Base-by-base conservation (phyloP, 2,888 invertebrate genomes). In the Caenorhabditis panamensis region DNA sequence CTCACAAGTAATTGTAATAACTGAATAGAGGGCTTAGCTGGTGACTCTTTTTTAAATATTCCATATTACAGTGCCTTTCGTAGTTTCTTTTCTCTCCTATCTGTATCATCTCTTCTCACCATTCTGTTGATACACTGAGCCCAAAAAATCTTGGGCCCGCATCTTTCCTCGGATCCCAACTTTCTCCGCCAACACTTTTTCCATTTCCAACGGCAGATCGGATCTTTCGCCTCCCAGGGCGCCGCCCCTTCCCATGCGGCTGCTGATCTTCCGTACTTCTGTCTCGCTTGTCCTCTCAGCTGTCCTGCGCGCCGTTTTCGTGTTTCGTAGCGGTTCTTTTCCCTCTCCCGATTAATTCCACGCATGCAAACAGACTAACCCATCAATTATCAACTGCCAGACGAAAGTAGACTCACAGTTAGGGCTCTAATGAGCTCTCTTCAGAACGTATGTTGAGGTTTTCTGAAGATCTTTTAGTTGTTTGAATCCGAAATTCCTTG, bases 241-340 rank as follows among this genome's bases (percentile, higher is more conserved):
- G 16, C 31, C 56, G 31, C 41, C 62, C 54, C 51, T n/a, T 26
- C 49, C 67, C 47, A 28, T 41, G 41, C 61, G 16, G 18, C 41
- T 20, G 56, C 63, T 72, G 63, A 72, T 72, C 72, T 72, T 63
- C 63, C 63, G 72, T 22, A 54, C 62, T 63, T 63, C 22, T 37
- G 44, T 54, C 53, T 53, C 24, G 54, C 47, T 62, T 56, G 36
- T 56, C 49, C 58, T 36, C 26, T 28, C 58, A 63, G 63, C 72
- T 63, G 62, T 37, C 36, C 63, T 49, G 6, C 56, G 31, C 31
- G 31, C 49, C 44, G 41, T 59, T 54, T 63, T 63, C 72, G 63
- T 72, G 63, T 49, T 72, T 72, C 44, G 47, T 62, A 62, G 62
- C 59, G 26, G 49, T 36, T 51, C 28, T 31, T 22, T 18, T 18